Evolutionary conservation across 1,140 invertebrate species (phyloP), one percentile per base, ranked within the genome.

Genomic region (Heliconius eleuchia): DNA sequence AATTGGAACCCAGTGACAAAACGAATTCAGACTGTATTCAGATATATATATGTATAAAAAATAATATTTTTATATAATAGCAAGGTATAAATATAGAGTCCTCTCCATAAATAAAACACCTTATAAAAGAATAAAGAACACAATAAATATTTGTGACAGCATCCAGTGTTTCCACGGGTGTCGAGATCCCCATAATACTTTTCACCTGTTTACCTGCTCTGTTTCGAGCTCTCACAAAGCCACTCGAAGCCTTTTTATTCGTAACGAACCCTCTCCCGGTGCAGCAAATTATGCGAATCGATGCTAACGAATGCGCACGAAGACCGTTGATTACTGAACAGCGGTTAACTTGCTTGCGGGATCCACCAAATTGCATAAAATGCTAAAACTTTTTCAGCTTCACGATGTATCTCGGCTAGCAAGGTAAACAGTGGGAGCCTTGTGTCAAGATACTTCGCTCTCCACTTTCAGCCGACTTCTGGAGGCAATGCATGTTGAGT

Each of bases 301-400:
- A 86, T 88, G 86, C 80, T 83, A 89, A 89, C 83, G 85, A 86
- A 87, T 85, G 78, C 84, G 80, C 74, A 79, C 60, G 82, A 84
- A 83, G 77, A 77, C 81, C 77, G 77, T 79, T 85, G 83, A 88
- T 86, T 85, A 89, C 86, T 82, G 86, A 84, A 83, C 80, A 83
- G 66, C 80, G 72, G 84, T 85, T 86, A 85, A 85, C 82, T 83
- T 79, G 70, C 23, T 50, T 60, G 82, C 77, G 76, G 76, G 78
- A 83, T 83, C 83, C 50, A 73, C 74, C 27, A 81, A 84, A 84
- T 84, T 81, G 80, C 83, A 88, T 86, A 82, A 87, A 83, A 86
- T 84, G 83, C 79, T 85, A 87, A 87, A 30, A 30, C 0, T 0
- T 16, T 46, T 46, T 16, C 13, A 46, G 13, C 42, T 46, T 46